Percentiles rank a stretch among this genome's conserved stretches.
These are phyloP conservation scores for Galerucella nymphaeae DNA, from an alignment of 2,888 invertebrate genomes.

Conservation along the genomic window DNA sequence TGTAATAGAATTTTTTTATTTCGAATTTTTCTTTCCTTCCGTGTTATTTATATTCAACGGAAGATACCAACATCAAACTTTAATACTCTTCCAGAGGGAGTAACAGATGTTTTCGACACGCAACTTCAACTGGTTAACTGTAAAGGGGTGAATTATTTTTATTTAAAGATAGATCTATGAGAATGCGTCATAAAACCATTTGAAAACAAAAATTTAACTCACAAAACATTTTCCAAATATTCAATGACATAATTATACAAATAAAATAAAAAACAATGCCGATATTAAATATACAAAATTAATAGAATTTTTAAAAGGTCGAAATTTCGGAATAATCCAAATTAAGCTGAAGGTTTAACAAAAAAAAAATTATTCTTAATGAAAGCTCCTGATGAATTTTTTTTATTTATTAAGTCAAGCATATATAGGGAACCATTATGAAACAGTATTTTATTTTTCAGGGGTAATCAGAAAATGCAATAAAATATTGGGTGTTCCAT, in stretches of 20 bases:
- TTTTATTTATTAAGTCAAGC: constrained; percentile 20
- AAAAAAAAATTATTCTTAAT: constrained; percentile 18
- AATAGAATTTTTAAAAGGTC: constrained; percentile 17
- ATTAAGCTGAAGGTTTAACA: constrained; percentile 23
- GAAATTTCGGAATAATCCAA: constrained; percentile 18
- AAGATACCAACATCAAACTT: not conserved
- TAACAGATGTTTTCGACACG: not conserved
- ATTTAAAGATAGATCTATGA: not conserved
- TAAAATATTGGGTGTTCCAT: no score
- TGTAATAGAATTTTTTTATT: no score
- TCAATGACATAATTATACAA: not conserved
- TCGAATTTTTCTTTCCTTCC: no score
- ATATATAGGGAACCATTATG: no score
- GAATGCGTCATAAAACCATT: not conserved
- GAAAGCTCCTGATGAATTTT: constrained; percentile 19
- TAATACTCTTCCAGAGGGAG: not conserved
- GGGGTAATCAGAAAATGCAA: no score
- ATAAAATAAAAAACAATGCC: not conserved
- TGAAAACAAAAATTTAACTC: not conserved
- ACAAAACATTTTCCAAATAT: no score
- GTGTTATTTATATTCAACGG: no score
- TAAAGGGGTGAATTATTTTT: not conserved
- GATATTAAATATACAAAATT: not conserved
- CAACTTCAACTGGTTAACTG: not conserved
- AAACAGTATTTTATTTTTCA: no score